Evolutionary conservation across 2,113 vertebrate species (phyloP), one percentile per base, ranked within the genome.

Genomic region (Anhinga anhinga): DNA sequence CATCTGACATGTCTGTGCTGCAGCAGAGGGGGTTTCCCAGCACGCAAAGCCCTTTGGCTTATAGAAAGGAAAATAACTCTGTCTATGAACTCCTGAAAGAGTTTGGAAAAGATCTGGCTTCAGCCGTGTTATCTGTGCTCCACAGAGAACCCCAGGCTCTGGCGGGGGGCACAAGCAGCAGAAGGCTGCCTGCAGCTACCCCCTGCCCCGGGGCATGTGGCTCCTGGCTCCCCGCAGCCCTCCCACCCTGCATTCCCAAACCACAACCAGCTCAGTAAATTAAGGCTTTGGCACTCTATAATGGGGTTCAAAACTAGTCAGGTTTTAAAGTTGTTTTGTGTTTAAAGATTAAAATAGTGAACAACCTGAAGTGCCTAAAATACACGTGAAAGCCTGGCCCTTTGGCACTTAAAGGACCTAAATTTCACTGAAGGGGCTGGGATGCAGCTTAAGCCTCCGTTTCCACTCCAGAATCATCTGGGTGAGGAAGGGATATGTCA

Each of bases 21-120:
- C 59, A 73, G 91, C 84, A n/a, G 53, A 92, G 79, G 87, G 80
- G 76, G 19, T 73, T 96, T 96, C 86, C 97, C 85, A 92, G 85
- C 25, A 19, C 2, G 0, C 9, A 40, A 44, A 61, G 42, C 30
- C 45, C 59, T 86, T 81, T 13, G 79, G 82, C 71, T 90, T 61
- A 74, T 17, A 26, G n/a, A 86, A 81, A 71, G 44, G 73, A 89
- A 59, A 89, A 52, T 50, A 61, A 73, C 26, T 86, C 65, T 58
- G 85, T 53, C 73, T 76, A 4, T 26, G n/a, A 85, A 29, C 47
- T 85, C 49, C 71, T 79, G 47, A 42, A 91, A 32, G 84, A 77
- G n/a, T 15, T 34, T 59, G 78, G 79, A 30, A 72, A 59, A 61
- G 49, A 22, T 61, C 18, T 44, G 61, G 25, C 42, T 87, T 62